Evolutionary conservation across 2,113 vertebrate species (phyloP).

Genomic region (Spea bombifrons): DNA sequence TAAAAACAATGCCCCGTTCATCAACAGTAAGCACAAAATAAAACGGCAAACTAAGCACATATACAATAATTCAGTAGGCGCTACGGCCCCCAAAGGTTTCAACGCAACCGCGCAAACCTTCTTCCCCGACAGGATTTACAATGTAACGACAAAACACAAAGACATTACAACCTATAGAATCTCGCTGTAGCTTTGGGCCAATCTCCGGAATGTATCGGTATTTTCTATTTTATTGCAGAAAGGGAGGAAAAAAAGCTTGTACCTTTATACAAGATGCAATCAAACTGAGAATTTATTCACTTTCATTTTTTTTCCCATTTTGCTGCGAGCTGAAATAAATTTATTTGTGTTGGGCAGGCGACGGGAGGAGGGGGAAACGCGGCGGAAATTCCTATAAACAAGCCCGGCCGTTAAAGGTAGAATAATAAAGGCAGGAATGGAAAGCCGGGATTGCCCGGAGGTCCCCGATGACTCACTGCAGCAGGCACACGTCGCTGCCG

Average conservation of each 20-base stretch:
- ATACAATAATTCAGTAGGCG: too few relatives aligned
- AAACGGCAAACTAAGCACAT: too few relatives aligned
- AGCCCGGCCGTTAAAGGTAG: constrained; percentile 50
- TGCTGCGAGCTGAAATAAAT: constrained; percentile 1
- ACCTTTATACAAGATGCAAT: neutral
- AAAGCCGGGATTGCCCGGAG: constrained; percentile 47
- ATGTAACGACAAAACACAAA: neutral
- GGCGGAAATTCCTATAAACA: constrained; percentile 54
- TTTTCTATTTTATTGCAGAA: neutral
- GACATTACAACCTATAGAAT: neutral
- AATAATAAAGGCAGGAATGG: constrained; percentile 43
- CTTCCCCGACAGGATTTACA: neutral
- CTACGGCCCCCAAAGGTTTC: too few relatives aligned
- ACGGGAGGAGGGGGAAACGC: constrained; percentile 25
- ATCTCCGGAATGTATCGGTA: neutral
- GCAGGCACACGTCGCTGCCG: constrained; percentile 13
- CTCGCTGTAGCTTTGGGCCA: neutral
- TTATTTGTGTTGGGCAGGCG: neutral
- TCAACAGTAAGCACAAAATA: too few relatives aligned
- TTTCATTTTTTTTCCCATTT: neutral
- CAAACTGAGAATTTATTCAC: neutral
- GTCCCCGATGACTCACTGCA: constrained; percentile 50
- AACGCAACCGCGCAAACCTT: too few relatives aligned
- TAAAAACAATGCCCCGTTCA: too few relatives aligned
- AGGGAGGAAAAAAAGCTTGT: neutral